A percentile compares a stretch with the other conserved stretches of the same genome.
phyloP scores from a whole-genome alignment of 2,797 vertebrate species.

The Huso huso region DNA sequence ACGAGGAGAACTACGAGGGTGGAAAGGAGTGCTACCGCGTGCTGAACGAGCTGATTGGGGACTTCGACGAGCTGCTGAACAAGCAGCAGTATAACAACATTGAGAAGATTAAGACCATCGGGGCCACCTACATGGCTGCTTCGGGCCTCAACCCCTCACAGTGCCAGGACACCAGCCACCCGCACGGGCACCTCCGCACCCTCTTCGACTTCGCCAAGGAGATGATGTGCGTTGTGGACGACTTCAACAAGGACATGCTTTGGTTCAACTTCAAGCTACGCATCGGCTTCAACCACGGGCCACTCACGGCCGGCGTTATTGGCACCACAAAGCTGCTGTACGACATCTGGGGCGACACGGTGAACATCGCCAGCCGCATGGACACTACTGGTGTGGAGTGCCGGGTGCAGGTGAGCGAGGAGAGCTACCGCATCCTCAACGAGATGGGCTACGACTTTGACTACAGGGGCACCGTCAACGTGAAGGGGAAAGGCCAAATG shows the following conservation, averaged over 20 bases:
- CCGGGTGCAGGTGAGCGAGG: conserved; percentile 89
- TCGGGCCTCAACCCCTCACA: conserved; percentile 83
- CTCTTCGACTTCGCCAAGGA: conserved; percentile 94
- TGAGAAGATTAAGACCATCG: conserved; percentile 98
- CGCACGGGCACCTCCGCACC: conserved; percentile 76
- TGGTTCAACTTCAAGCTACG: conserved; percentile 95
- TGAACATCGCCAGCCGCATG: conserved; percentile 98
- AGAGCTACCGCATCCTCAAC: conserved; percentile 80
- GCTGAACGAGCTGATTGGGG: conserved; percentile 91
- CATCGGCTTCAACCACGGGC: conserved; percentile 93
- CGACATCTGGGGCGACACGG: conserved; percentile 97
- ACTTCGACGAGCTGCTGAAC: conserved; percentile 90
- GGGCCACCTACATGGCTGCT: conserved; percentile 96
- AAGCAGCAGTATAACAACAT: conserved; percentile 76
- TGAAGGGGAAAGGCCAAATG: conserved; percentile 98
- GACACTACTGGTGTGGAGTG: conserved; percentile 95
- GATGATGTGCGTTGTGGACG: conserved; percentile 95
- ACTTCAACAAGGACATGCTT: conserved; percentile 98
- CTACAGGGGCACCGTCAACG: conserved; percentile 94
- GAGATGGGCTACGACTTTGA: conserved; percentile 92
- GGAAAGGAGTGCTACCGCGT: conserved; percentile 97
- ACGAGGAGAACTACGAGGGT: conserved; percentile 94
- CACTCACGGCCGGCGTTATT: conserved; percentile 89
- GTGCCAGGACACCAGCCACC: conserved; percentile 62
- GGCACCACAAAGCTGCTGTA: conserved; percentile 96